Evolutionary conservation across 1,140 invertebrate species (phyloP).

Genomic region (Diorhabda carinulata): DNA sequence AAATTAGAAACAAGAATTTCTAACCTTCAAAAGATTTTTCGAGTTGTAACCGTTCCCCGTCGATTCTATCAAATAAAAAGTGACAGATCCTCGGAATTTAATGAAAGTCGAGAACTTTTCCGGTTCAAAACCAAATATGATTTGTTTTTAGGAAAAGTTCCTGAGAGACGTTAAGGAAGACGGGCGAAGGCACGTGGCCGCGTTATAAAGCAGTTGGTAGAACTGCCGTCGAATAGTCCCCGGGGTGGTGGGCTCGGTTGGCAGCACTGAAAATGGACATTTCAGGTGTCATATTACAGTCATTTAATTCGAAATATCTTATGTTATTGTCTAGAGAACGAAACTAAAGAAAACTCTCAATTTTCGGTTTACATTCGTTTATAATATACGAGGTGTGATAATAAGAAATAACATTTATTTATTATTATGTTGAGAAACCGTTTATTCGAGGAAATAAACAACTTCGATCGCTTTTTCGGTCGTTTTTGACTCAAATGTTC

Average conservation of each 20-base stretch:
- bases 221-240: conserved; percentile 5
- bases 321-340: conserved; percentile 14
- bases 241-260: conserved; percentile 9
- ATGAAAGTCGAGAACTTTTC: conserved; percentile 21
- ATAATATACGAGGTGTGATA: too few species aligned
- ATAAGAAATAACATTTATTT: too few species aligned
- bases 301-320: conserved; percentile 35
- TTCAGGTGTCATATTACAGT: conserved; percentile 39
- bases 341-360: too few species aligned
- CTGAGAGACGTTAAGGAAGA: conserved; percentile 33
- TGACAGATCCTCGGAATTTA: conserved; percentile 21
- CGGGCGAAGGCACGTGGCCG: conserved; percentile 26
- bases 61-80: conserved; percentile 20
- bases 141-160: conserved; percentile 21
- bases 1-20: neutral
- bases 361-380: too few species aligned
- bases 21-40: conserved; percentile 23
- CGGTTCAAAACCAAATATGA: conserved; percentile 26
- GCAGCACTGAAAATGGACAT: conserved; percentile 27
- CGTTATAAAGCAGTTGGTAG: conserved; percentile 32
- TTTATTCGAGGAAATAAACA: too few species aligned
- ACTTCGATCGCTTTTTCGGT: too few species aligned
- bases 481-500: too few species aligned
- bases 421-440: too few species aligned
- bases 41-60: conserved; percentile 28